Conservation (phyloP, 2,797 vertebrate genomes). For the Aldrovandia affinis region DNA sequence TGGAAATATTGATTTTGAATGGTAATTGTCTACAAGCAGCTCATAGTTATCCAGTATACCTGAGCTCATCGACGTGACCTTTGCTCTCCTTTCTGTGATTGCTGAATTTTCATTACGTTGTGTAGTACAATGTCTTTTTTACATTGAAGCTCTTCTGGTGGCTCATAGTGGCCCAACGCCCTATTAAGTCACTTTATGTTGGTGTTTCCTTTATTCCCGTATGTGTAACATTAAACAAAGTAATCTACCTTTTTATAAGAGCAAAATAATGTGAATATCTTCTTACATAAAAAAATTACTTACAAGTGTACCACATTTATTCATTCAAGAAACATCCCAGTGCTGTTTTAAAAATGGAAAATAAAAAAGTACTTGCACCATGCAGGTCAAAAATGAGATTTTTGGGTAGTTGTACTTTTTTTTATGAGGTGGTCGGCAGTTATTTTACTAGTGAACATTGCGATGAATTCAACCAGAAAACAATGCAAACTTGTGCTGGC, state of each 20-base stretch:
- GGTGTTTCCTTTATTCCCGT: no score
- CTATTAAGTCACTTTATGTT: no score
- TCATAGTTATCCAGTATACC: no score
- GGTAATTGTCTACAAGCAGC: no score
- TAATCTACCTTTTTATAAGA: not conserved
- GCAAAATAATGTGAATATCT: not conserved
- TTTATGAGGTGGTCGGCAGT: constrained; percentile 20
- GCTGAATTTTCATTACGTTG: no score
- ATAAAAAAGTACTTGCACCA: not conserved
- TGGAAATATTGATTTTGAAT: no score
- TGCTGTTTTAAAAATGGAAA: not conserved
- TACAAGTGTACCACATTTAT: not conserved
- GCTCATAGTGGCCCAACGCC: no score
- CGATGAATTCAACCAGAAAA: constrained; percentile 36
- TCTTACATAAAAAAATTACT: not conserved
- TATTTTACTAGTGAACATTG: constrained; percentile 10
- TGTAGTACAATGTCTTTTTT: no score
- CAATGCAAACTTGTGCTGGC: constrained; percentile 29
- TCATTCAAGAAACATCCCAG: not conserved
- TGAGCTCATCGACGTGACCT: no score
- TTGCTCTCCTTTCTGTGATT: no score
- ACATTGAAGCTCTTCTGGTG: no score
- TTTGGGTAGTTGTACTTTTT: constrained; percentile 14
- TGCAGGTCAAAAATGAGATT: not conserved
- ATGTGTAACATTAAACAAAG: not conserved